A percentile compares a stretch with the other conserved stretches of the same genome.
phyloP scores from a whole-genome alignment of 2,888 invertebrate genomes.

The Theretra japonica region DNA sequence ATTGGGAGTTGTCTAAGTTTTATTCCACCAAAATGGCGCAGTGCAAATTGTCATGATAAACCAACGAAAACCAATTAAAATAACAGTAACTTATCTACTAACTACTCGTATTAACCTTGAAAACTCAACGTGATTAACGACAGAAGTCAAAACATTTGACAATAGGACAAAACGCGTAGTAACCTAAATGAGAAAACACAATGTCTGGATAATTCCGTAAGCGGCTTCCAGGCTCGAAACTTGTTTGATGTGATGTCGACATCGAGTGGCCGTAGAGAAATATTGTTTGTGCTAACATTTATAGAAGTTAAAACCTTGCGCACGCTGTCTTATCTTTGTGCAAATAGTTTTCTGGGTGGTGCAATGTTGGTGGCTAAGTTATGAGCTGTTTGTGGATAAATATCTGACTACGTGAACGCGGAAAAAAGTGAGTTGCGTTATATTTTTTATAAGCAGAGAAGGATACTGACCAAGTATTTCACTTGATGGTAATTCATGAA shows the following conservation, averaged over 20 bases:
- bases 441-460: no score
- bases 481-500: no score
- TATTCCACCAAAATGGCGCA: no score
- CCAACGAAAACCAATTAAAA: no score
- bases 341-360: constrained; percentile 58
- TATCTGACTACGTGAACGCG: no score
- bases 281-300: constrained; percentile 80
- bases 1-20: no score
- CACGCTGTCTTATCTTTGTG: constrained; percentile 58
- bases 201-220: constrained; percentile 47
- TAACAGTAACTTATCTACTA: no score
- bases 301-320: constrained; percentile 66
- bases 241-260: constrained; percentile 81
- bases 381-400: not conserved
- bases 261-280: constrained; percentile 75
- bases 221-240: constrained; percentile 55
- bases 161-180: not conserved
- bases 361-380: constrained; percentile 36
- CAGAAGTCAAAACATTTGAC: not conserved
- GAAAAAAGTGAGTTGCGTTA: no score
- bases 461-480: no score
- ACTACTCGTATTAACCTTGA: not conserved
- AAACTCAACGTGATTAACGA: not conserved
- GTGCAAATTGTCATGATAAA: no score
- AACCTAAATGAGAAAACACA: constrained; percentile 45